These are phyloP conservation scores for Leptinotarsa texana DNA, from an alignment of 1,140 invertebrate species.

Conservation along the genomic window DNA sequence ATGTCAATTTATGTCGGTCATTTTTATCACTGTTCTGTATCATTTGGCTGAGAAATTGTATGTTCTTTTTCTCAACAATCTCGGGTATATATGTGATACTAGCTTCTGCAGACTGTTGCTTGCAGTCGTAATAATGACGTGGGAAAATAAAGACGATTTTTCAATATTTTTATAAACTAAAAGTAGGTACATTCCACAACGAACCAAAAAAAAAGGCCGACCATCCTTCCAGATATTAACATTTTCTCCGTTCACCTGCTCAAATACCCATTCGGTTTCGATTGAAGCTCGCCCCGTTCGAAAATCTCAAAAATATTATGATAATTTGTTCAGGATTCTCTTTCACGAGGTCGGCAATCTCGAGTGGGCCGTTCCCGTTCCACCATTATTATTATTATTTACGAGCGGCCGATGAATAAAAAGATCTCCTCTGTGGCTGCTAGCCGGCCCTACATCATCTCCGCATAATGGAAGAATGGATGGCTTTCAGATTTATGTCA, in stretches of 20 bases:
- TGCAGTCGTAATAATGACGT: no score
- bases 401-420: slow-evolving; percentile 46
- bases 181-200: no score
- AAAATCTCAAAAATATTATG: slow-evolving; percentile 23
- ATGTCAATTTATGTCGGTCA: no score
- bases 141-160: no score
- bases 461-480: slow-evolving; percentile 53
- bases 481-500: slow-evolving; percentile 54
- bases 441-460: slow-evolving; percentile 51
- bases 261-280: neutral
- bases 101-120: no score
- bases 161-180: no score
- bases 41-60: no score
- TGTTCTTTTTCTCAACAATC: no score
- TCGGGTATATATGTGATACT: no score
- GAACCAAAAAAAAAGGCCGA: no score
- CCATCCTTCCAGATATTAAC: no score
- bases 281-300: neutral
- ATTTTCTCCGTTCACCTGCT: neutral
- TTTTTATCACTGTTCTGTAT: no score
- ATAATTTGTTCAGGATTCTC: slow-evolving; percentile 11
- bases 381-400: slow-evolving; percentile 47
- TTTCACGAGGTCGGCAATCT: neutral
- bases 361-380: slow-evolving; percentile 39
- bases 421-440: slow-evolving; percentile 42